A percentile compares a stretch with the other conserved stretches of the same genome.
These are phyloP conservation scores for Atethmia centrago DNA, from an alignment of 2,888 invertebrate species.

Conservation along the genomic window DNA sequence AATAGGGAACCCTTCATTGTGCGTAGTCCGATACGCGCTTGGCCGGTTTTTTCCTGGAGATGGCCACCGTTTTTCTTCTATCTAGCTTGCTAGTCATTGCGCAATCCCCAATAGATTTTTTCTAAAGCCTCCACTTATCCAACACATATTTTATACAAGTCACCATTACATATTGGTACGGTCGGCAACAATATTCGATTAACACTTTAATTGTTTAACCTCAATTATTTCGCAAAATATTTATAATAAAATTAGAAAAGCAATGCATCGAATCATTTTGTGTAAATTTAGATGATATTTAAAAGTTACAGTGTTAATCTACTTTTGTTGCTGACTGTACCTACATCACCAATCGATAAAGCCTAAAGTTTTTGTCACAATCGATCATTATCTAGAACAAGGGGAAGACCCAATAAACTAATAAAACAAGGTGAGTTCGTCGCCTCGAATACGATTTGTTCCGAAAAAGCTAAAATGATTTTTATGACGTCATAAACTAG, in stretches of 20 bases:
- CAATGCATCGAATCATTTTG: background rate
- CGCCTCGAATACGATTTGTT: slow-evolving; percentile 58
- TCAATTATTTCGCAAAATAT: background rate
- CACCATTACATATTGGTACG: background rate
- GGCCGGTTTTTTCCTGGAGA: slow-evolving; percentile 4
- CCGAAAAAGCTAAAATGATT: slow-evolving; percentile 62
- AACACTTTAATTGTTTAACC: background rate
- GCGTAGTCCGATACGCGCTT: too few relatives aligned
- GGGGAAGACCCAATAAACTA: slow-evolving; percentile 37
- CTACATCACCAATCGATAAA: background rate
- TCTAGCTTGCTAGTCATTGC: slow-evolving; percentile 16
- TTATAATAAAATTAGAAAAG: background rate
- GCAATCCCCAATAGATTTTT: background rate
- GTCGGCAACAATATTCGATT: background rate
- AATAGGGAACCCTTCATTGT: too few relatives aligned
- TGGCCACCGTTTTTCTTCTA: background rate
- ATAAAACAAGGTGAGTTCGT: slow-evolving; percentile 54
- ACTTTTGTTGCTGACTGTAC: background rate
- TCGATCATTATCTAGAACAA: slow-evolving; percentile 36
- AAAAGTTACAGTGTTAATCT: background rate
- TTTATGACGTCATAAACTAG: slow-evolving; percentile 70
- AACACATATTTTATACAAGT: background rate
- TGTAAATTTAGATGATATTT: background rate
- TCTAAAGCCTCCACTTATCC: too few relatives aligned
- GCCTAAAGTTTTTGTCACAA: slow-evolving; percentile 1